Percentiles rank a stretch among this genome's conserved stretches.
phyloP scores from a whole-genome alignment of 2,888 invertebrate genomes.

The Ophioninae sp. region DNA sequence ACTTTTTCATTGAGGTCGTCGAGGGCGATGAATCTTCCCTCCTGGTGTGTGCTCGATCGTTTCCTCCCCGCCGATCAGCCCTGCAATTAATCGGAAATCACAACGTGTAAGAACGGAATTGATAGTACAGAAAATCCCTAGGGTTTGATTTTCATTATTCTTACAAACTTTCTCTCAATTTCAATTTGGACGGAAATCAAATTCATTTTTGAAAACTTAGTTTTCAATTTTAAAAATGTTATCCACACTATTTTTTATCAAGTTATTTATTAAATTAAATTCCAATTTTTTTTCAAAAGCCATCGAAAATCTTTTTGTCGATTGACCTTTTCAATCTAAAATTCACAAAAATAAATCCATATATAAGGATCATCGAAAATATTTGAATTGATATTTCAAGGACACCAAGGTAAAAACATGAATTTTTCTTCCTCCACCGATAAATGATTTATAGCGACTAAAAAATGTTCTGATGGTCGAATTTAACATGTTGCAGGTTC shows the following conservation, averaged over 20 bases:
- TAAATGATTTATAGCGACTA: not conserved
- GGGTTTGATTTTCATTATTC: not conserved
- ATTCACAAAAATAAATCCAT: not conserved
- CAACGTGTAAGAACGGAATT: not conserved
- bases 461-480: not conserved
- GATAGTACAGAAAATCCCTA: not conserved
- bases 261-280: no score
- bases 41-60: slow-evolving; percentile 14
- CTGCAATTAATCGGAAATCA: slow-evolving; percentile 33
- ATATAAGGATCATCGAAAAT: not conserved
- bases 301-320: not conserved
- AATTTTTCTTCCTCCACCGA: not conserved
- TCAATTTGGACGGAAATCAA: no score
- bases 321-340: not conserved
- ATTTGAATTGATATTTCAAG: not conserved
- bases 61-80: slow-evolving; percentile 37
- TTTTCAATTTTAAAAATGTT: no score
- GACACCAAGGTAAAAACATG: not conserved
- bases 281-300: no score
- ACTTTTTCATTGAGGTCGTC: not conserved
- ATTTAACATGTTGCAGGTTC: not conserved
- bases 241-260: no score
- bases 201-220: no score
- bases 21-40: slow-evolving; percentile 16
- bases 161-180: no score